Base-by-base conservation (phyloP, 2,113 vertebrate genomes). In the Phrynosoma blainvillii region DNA sequence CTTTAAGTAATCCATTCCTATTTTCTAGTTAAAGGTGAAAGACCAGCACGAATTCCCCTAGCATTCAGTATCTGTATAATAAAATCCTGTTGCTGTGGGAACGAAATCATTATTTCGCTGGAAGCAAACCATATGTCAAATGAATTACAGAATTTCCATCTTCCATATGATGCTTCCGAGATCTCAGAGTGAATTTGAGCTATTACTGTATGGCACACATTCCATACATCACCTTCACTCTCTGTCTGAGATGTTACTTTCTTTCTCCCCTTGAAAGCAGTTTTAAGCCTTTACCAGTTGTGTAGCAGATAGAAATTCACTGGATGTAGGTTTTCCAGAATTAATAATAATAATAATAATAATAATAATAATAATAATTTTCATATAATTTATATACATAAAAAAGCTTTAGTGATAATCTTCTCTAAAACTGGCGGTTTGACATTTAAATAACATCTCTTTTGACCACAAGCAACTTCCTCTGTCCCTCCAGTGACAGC, bases 41-140 rank as follows among this genome's bases (percentile, higher is more conserved):
- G 42, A 62, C 75, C 82, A 25, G 42, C 5, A 23, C 23, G 23
- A 73, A 4, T 32, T 73, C 75, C 52, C 77, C 78, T 71, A 0
- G 0, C 65, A 10, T 75, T 11, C 86, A 79, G 1, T 82, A 32
- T 36, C 80, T 6, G 78, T 30, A 54, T 82, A 82, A 87, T 14
- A 88, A 79, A 74, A 88, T 32, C 40, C 11, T 13, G 52, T 83
- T 79, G 78, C 73, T 80, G 16, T 73, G 32, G 74, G 52, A 87
- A 68, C 78, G 20, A 89, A 93, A 88, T 73, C 89, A 56, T 70
- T 66, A 65, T 30, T 77, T n/a, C 3, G 62, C 74, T 25, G 4
- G 40, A 76, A 76, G 59, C 59, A 14, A 85, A 42, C 27, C 20
- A 0, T 62, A 18, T 3, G 59, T 16, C 59, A 62, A 18, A 2